Percentiles rank a stretch among this genome's conserved stretches.
Conservation (phyloP, 2,113 vertebrate genomes). For the Diadophis punctatus region DNA sequence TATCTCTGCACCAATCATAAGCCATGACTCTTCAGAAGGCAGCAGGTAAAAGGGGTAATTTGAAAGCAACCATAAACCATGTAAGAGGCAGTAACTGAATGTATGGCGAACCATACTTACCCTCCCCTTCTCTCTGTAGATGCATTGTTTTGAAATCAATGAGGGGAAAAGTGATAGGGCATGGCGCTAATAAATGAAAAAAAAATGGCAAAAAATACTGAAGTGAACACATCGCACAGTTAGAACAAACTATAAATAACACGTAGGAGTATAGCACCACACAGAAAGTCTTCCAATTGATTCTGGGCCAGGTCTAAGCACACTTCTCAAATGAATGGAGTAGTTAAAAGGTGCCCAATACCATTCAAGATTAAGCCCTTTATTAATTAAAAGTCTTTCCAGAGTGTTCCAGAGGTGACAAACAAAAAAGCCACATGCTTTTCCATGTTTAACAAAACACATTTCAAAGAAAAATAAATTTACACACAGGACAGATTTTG, state of each 20-base stretch:
- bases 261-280: slow-evolving; percentile 70
- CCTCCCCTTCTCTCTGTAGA: slow-evolving; percentile 92
- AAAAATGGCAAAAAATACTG: slow-evolving; percentile 83
- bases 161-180: slow-evolving; percentile 90
- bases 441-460: slow-evolving; percentile 38
- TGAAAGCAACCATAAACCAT: slow-evolving; percentile 72
- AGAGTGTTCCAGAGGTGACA: slow-evolving; percentile 43
- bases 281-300: slow-evolving; percentile 59
- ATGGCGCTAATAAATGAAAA: slow-evolving; percentile 87
- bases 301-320: slow-evolving; percentile 51
- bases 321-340: slow-evolving; percentile 35
- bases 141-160: slow-evolving; percentile 99
- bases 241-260: slow-evolving; percentile 80
- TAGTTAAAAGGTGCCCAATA: slow-evolving; percentile 52
- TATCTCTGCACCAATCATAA: not conserved
- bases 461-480: slow-evolving; percentile 22
- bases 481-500: not conserved
- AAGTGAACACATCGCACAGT: slow-evolving; percentile 81
- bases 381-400: slow-evolving; percentile 53
- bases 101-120: slow-evolving; percentile 84
- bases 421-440: slow-evolving; percentile 56
- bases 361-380: slow-evolving; percentile 3
- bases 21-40: slow-evolving; percentile 27
- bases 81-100: slow-evolving; percentile 68
- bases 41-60: slow-evolving; percentile 76